Base-by-base conservation (phyloP, 1,140 invertebrate species). In the Danaus melanippus region DNA sequence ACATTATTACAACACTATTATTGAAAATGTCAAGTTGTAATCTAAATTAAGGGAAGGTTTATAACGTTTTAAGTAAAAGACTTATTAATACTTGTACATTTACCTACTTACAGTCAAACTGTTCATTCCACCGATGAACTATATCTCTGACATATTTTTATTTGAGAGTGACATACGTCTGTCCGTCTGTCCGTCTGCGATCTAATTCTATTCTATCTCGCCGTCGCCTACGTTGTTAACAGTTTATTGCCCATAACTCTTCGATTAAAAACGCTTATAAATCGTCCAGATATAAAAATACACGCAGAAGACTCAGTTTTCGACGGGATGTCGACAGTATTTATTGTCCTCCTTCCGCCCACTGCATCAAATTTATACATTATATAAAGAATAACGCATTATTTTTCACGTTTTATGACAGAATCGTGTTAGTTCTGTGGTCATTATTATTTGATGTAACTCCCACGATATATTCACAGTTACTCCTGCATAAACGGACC, bases 341-440 rank as follows among this genome's bases (percentile, higher is more conserved):
- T 59, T 69, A 62, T 68, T 62, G 51, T 53, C 56, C 57, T 56
- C 48, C 53, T 42, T 50, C 54, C 67, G 62, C 67, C 64, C 66
- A 71, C 69, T 48, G 49, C 15, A 39, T 32, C 21, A 32, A 32
- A 53, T 42, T 17, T 53, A 62, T 64, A 56, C 67, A 60, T 69
- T 66, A 67, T 64, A 69, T 64, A 58, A 67, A 60, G 56, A 69
- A 62, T 64, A 64, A 66, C 58, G 55, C 56, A 62, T 69, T 65
- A 74, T 68, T 74, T 69, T 69, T 71, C 67, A 59, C 64, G 63
- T 58, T 73, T 73, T 73, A 73, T 73, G 70, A 73, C 67, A 73
- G 55, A 47, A 32, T 32, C 21, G 21, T 32, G 50, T 66, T 66
- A 62, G 62, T 64, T 69, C 64, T 66, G 64, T 54, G 56, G 56